phyloP scores from a whole-genome alignment of 2,797 vertebrate genomes.

The Gadopsis bispinosus region DNA sequence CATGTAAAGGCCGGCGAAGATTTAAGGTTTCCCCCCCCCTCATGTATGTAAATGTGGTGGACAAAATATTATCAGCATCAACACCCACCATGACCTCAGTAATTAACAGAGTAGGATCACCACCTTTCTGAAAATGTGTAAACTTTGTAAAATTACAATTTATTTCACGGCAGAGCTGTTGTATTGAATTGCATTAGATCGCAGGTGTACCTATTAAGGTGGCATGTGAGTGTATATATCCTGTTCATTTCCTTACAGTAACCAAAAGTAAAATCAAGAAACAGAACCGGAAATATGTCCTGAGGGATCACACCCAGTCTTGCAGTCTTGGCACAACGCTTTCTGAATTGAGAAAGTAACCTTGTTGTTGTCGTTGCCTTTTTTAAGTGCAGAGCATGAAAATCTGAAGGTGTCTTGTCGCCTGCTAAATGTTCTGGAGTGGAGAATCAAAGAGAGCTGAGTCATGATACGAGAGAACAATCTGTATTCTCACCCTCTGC shows the following conservation, averaged over 20 bases:
- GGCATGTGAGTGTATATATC: not conserved
- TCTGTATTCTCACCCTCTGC: conserved; percentile 11
- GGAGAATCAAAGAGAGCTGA: conserved; percentile 20
- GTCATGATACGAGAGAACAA: conserved; percentile 24
- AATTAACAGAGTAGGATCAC: not conserved
- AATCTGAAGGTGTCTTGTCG: not conserved
- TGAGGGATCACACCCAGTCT: not conserved
- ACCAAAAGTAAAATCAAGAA: not conserved
- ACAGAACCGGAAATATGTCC: fast-evolving
- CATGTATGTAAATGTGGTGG: no score
- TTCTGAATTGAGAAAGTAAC: not conserved
- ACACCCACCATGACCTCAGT: not conserved
- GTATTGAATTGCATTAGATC: not conserved
- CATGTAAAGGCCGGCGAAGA: not conserved
- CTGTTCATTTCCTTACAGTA: not conserved
- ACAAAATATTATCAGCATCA: not conserved
- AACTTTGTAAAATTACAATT: not conserved
- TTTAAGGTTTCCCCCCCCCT: not conserved
- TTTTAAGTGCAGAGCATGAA: not conserved
- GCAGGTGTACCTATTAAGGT: not conserved
- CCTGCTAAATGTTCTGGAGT: not conserved
- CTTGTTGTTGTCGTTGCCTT: not conserved
- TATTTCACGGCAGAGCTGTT: not conserved
- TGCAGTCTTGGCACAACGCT: not conserved
- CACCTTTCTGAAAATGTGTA: not conserved